Conservation (phyloP, 2,113 vertebrate genomes). For the Pachycephala philippinensis region DNA sequence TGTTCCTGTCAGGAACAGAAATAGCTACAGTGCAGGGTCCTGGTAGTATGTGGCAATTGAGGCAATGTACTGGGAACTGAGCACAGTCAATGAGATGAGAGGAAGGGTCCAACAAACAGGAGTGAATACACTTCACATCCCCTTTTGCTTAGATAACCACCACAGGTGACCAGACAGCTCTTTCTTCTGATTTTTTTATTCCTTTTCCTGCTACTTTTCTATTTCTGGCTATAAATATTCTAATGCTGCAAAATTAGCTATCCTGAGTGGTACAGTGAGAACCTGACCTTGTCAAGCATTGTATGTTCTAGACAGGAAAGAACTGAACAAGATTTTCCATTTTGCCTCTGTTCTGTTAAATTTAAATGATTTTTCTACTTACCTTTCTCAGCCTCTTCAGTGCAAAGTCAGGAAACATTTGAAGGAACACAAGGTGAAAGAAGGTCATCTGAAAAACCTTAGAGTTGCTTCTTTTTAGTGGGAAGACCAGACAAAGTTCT, state of each 20-base stretch:
- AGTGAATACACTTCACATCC: background rate
- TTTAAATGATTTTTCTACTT: background rate
- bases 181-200: background rate
- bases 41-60: background rate
- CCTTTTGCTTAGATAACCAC: background rate
- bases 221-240: background rate
- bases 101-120: background rate
- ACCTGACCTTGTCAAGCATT: slow-evolving; percentile 24
- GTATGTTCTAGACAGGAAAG: background rate
- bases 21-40: background rate
- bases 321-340: background rate
- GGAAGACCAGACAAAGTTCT: background rate
- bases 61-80: background rate
- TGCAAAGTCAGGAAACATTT: background rate
- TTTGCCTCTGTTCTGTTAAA: background rate
- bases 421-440: background rate
- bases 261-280: background rate
- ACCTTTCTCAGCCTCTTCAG: background rate
- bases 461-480: background rate
- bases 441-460: background rate
- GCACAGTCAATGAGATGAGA: background rate
- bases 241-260: background rate
- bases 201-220: background rate
- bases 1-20: background rate
- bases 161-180: background rate